Base-by-base conservation (phyloP, 2,113 vertebrate species). In the Phasianus colchicus region DNA sequence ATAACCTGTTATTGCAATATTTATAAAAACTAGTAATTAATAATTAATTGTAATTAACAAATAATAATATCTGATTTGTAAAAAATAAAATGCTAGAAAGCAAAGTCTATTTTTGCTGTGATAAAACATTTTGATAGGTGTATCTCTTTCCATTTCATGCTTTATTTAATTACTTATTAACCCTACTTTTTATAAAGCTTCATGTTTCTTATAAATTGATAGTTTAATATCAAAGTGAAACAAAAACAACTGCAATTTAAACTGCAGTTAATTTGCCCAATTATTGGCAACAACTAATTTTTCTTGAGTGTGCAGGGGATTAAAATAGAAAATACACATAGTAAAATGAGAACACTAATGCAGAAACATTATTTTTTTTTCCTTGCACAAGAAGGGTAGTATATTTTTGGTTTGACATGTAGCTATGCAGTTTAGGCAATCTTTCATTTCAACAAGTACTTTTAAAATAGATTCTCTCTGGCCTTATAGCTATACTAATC, bases 151-250 rank as follows among this genome's bases (percentile, higher is more conserved):
- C 27, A 66, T 48, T 74, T 83, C 27, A 12, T 47, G 42, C 48
- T 73, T 29, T 20, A 30, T 78, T 67, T 77, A 54, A 70, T 55
- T 63, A 27, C 4, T 52, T 6, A 48, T 72, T 32, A 89, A 55
- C n/a, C 18, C 27, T 58, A 24, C 22, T 88, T 91, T 89, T 88
- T 75, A 8, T n/a, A 61, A 88, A 92, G 27, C 18, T 90, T 94
- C 42, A 17, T 40, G 9, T 61, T 81, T 34, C n/a, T 81, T 90
- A 88, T 69, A 69, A 87, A 80, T 67, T 36, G 2, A 60, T 8
- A 34, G 8, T 9, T 86, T 88, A 36, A 45, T 61, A 74, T 60
- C n/a, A 75, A 43, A 81, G 55, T 61, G 65, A 89, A 85, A 47
- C 21, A 83, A 52, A 74, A 91, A 5, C 52, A 0, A 61, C 89